Evolutionary conservation across 2,113 vertebrate species (phyloP), one percentile per base, ranked within the genome.

Genomic region (Melanotaenia duboulayi): DNA sequence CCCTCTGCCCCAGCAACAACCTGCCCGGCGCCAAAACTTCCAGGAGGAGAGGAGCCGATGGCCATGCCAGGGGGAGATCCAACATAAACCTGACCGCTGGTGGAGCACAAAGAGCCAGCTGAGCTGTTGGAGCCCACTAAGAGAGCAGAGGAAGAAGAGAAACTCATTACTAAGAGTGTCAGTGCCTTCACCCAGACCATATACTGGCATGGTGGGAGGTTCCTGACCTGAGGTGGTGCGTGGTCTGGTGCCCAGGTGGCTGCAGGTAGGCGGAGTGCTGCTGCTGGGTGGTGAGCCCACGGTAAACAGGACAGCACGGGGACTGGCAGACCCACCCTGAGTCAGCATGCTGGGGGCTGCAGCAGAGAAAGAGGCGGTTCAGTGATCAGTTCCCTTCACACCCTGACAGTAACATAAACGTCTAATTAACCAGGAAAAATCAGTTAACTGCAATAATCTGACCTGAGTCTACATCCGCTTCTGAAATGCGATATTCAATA

Each of bases 61-160:
- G 95, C 92, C 75, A 94, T 93, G 10, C 95, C 95, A 1, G 96
- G 96, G 0, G 97, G 97, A 58, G 97, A 99, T 3, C 96, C 96
- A 66, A 96, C 90, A 40, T 92, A 95, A n/a, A 96, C 90, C 17
- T 95, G 95, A 42, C 96, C 95, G 28, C 96, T 97, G 3, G 94
- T 95, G 60, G 97, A 97, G 83, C 96, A 98, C 65, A 99, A 92
- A 19, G 97, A 98, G 25, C 96, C 97, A 8, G 95, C 97, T 0
- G 97, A 97, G 62, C 97, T 96, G 92, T 95, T 98, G 82, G 97
- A 97, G 71, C 96, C 96, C 83, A 97, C 97, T 99, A n/a, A n/a
- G 67, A 87, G 57, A 50, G 42, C 24, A 87, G 1, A 39, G 3
- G 56, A n/a, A 56, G 35, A 12, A 51, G 23, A 42, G 7, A 44